Percentiles rank a stretch among this genome's conserved stretches.
phyloP scores from a whole-genome alignment of 2,888 invertebrate species.

The Strigamia transsilvanica region DNA sequence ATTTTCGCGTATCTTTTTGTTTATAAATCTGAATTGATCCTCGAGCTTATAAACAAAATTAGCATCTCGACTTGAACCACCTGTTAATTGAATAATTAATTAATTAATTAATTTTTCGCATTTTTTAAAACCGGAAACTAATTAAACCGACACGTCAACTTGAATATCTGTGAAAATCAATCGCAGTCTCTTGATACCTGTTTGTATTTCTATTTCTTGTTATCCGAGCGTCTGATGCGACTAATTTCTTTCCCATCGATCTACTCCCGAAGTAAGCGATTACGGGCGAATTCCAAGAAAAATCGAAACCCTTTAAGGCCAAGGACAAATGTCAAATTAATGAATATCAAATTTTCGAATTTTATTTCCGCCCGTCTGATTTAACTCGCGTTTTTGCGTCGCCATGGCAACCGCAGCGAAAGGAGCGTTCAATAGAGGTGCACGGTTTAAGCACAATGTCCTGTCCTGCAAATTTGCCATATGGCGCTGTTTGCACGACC shows the following conservation, averaged over 20 bases:
- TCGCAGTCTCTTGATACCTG: too few species aligned
- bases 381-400: not conserved
- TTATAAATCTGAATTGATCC: too few species aligned
- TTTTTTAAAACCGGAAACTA: too few species aligned
- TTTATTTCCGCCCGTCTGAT: not conserved
- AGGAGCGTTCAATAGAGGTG: not conserved
- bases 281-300: not conserved
- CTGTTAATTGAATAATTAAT: too few species aligned
- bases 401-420: not conserved
- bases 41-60: too few species aligned
- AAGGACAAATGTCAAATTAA: not conserved
- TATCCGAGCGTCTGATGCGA: not conserved
- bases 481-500: slow-evolving; percentile 13
- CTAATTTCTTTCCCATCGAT: slow-evolving; percentile 21
- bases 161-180: too few species aligned
- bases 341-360: not conserved
- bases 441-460: not conserved
- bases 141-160: too few species aligned
- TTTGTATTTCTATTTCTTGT: too few species aligned
- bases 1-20: too few species aligned
- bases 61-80: too few species aligned
- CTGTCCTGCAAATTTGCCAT: not conserved
- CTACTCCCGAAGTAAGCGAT: not conserved
- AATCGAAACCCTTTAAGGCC: not conserved
- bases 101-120: too few species aligned